A percentile compares a stretch with the other conserved stretches of the same genome.
Conservation (phyloP, 2,797 vertebrate genomes). For the Tokudaia tokunoshimensis region DNA sequence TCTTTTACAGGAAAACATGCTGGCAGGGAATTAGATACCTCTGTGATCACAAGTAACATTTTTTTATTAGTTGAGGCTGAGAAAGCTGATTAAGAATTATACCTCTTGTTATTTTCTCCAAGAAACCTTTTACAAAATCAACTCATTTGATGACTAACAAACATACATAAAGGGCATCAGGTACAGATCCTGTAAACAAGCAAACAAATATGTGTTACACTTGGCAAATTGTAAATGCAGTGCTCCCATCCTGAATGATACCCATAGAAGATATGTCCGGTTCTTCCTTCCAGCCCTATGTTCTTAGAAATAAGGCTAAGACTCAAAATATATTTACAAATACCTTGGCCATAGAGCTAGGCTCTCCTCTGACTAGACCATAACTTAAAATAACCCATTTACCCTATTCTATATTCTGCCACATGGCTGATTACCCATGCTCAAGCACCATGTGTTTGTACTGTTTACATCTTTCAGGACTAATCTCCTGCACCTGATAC, state of each 20-base stretch:
- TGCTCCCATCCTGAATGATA: slow-evolving; percentile 44
- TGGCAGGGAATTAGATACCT: slow-evolving; percentile 56
- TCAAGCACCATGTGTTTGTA: neutral
- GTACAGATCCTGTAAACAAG: slow-evolving; percentile 54
- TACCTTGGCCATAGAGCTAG: neutral
- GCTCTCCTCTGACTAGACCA: neutral
- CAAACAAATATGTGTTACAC: slow-evolving; percentile 28
- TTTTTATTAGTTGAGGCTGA: slow-evolving; percentile 75
- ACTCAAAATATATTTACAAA: neutral
- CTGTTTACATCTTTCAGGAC: neutral
- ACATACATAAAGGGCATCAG: slow-evolving; percentile 70
- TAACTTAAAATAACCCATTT: neutral
- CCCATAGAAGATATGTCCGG: neutral
- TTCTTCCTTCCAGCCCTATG: neutral
- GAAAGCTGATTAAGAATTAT: slow-evolving; percentile 76
- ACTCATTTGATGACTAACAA: slow-evolving; percentile 71
- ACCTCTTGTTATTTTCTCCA: slow-evolving; percentile 48
- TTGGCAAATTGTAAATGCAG: slow-evolving; percentile 46
- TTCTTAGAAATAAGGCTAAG: neutral
- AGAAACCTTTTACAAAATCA: slow-evolving; percentile 63
- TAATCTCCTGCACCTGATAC: neutral
- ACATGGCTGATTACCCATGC: neutral
- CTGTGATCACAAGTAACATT: slow-evolving; percentile 71
- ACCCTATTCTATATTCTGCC: neutral
- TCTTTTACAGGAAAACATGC: slow-evolving; percentile 62